Base-by-base conservation (phyloP, 2,797 vertebrate genomes). In the Danio albolineatus region DNA sequence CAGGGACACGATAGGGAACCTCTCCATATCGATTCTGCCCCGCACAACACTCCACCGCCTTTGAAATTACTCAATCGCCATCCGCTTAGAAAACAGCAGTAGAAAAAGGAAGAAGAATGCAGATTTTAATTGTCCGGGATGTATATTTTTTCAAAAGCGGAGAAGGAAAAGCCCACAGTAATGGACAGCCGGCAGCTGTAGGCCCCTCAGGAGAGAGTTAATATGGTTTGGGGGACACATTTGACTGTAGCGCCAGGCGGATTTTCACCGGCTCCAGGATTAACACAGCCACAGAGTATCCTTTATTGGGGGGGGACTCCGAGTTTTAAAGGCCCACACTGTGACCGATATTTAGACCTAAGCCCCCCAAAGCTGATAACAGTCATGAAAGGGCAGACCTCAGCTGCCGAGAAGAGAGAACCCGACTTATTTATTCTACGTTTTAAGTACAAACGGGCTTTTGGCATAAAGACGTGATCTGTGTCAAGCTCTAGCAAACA, bases 341-440 rank as follows among this genome's bases (percentile, higher is more conserved):
- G 93, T 94, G 94, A 92, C 91, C 86, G 86, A 94, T 94, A 93
- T 94, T 94, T 93, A 93, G 92, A 92, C 92, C 93, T 92, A 93
- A 94, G 93, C 92, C 89, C 86, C 80, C 80, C 10, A 79, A 91
- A 91, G 90, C 90, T 93, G 93, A 94, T 94, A 92, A 91, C 87
- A 88, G 90, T 92, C 89, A 91, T 92, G 91, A 93, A 94, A 93
- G 91, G 88, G 85, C 86, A 78, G 78, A 87, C 88, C 89, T 91
- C 90, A 91, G 89, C 92, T 84, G 85, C 89, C 81, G 87, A 90
- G 90, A 51, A 51, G 83, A 88, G 79, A 90, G 89, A 66, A 81
- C 38, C n/a, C 64, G 75, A 59, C 78, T 79, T 73, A 65, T 73
- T 73, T 73, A 64, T 79, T 79, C 69, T 86, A 87, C 89, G 88